phyloP scores from a whole-genome alignment of 2,797 vertebrate species.

The Macrochelys suwanniensis region DNA sequence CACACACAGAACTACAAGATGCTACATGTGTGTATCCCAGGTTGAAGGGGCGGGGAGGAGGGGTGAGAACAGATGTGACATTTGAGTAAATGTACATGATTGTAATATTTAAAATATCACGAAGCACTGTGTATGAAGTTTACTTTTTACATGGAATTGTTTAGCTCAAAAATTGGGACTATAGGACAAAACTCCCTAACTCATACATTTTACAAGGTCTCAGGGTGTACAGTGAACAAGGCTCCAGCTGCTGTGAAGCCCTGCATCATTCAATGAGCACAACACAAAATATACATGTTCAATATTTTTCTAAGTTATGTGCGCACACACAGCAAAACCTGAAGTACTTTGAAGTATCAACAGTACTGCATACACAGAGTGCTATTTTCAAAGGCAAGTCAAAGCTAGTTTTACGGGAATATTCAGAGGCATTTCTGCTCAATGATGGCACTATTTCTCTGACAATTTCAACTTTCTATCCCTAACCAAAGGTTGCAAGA shows the following conservation, averaged over 20 bases:
- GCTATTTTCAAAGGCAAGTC: constrained; percentile 69
- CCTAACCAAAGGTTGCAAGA: constrained; percentile 6
- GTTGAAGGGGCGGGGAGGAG: neutral
- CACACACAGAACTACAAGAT: neutral
- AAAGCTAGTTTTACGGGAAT: constrained; percentile 60
- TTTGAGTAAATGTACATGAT: too few species aligned
- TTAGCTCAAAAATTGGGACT: constrained; percentile 54
- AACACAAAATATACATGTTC: constrained; percentile 39
- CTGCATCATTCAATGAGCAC: constrained; percentile 13
- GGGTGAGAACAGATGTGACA: constrained; percentile 49
- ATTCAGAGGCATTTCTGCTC: constrained; percentile 46
- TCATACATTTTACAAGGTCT: constrained; percentile 31
- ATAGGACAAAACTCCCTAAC: neutral
- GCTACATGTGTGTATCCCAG: constrained; percentile 57
- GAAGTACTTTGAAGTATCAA: constrained; percentile 62
- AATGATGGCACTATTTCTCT: constrained; percentile 60
- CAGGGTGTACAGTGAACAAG: constrained; percentile 15
- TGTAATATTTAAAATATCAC: too few species aligned
- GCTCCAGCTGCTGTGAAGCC: constrained; percentile 26
- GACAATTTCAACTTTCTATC: constrained; percentile 53
- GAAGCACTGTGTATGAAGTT: constrained; percentile 1
- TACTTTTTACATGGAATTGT: constrained; percentile 67
- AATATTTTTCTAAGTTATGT: constrained; percentile 65
- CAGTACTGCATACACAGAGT: constrained; percentile 55
- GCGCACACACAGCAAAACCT: constrained; percentile 46